Evolutionary conservation across 2,113 vertebrate genomes (phyloP), one percentile per base, ranked within the genome.

Genomic region (Corythornis cristatus): DNA sequence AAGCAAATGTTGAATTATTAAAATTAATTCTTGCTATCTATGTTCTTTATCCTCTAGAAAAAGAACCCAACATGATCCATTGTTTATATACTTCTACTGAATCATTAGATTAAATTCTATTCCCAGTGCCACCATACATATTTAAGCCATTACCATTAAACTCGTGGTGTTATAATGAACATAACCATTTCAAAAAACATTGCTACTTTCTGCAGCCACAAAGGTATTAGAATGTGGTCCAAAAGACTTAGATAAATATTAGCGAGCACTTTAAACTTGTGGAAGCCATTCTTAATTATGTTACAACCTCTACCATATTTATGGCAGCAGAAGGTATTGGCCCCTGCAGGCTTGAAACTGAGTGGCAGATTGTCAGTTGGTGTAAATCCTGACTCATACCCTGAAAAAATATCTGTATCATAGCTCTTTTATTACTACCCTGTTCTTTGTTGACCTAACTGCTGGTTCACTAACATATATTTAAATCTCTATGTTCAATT

Each of bases 401-500:
- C 71, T 28, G 23, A 8, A 86, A 65, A 88, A 78, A 16, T 28
- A 12, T 31, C 73, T 78, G 8, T 74, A 42, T 65, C 29, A 20
- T 45, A 42, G 17, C 48, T 81, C 26, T 35, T 9, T 25, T 65
- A 28, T 54, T 72, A n/a, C 18, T 58, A 84, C 28, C 5, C 8
- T 90, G 29, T 6, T 23, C 25, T 84, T 53, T 65, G 8, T 25
- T 22, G 31, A 62, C 31, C 80, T 79, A 31, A 33, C 21, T 84
- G 25, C 37, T 58, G 35, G 56, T 51, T 61, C 66, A 76, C 17
- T 45, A 65, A 22, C 23, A 20, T 81, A 16, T 71, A 77, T 73
- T 81, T 86, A 75, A 78, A 82, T 26, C 48, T 71, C 9, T 12
- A 74, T 80, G 18, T 88, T 81, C 26, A 67, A 35, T 86, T 93